These are phyloP conservation scores for Nomada fucata DNA, from an alignment of 2,888 invertebrate species.

Conservation along the genomic window DNA sequence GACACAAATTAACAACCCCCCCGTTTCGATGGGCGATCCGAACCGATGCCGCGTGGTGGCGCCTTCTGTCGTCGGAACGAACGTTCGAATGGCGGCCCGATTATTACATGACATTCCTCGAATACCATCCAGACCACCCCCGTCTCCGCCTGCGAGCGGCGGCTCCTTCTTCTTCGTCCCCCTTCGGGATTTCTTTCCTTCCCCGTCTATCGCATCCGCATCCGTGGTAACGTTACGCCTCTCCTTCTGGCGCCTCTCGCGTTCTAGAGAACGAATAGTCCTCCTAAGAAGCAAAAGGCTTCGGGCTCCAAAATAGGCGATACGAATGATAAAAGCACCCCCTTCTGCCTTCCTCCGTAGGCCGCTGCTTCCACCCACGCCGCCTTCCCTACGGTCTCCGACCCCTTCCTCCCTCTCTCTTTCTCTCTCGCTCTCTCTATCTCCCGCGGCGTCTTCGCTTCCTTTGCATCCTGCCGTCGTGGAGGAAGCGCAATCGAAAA, in stretches of 20 bases:
- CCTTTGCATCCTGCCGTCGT: slow-evolving; percentile 32
- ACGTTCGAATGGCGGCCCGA: slow-evolving; percentile 78
- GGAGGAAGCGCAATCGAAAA: slow-evolving; percentile 51
- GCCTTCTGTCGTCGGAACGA: slow-evolving; percentile 78
- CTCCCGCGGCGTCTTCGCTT: slow-evolving; percentile 34
- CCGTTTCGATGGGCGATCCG: slow-evolving; percentile 16
- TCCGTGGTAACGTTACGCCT: slow-evolving; percentile 48
- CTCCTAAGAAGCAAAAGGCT: slow-evolving; percentile 72
- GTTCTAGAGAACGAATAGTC: slow-evolving; percentile 71
- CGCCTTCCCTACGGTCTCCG: slow-evolving; percentile 16
- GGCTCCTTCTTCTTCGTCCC: slow-evolving; percentile 53
- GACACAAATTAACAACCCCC: slow-evolving; percentile 26
- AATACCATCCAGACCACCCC: slow-evolving; percentile 80
- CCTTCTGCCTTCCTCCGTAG: slow-evolving; percentile 34
- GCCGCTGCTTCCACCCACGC: slow-evolving; percentile 18
- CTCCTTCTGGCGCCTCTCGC: slow-evolving; percentile 49
- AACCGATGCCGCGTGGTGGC: slow-evolving; percentile 76
- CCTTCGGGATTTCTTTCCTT: slow-evolving; percentile 34
- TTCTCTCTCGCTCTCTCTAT: not conserved
- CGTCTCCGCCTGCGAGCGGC: slow-evolving; percentile 65
- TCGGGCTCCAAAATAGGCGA: slow-evolving; percentile 67
- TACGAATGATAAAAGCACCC: slow-evolving; percentile 73
- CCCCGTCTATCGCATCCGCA: slow-evolving; percentile 56
- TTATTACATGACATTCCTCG: slow-evolving; percentile 84
- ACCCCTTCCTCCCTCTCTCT: slow-evolving; percentile 19